Evolutionary conservation across 2,113 vertebrate species (phyloP).

Genomic region (Carassius carassius): DNA sequence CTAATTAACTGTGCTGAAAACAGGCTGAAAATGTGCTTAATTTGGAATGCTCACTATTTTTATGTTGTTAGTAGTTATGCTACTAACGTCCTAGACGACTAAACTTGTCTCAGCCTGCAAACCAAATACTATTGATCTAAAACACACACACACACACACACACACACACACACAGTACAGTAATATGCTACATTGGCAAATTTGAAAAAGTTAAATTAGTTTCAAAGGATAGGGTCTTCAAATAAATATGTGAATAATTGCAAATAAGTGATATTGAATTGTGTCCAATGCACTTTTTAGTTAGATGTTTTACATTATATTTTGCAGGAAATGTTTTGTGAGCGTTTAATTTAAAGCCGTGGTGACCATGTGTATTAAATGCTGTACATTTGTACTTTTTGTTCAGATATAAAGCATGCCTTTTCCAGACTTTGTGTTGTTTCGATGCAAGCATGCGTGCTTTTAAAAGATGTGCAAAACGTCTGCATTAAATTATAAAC

Average conservation of each 20-base stretch:
- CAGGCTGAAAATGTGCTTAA: neutral
- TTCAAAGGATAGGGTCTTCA: slow-evolving; percentile 62
- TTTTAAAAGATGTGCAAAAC: slow-evolving; percentile 85
- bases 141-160: slow-evolving; percentile 48
- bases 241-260: slow-evolving; percentile 84
- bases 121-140: slow-evolving; percentile 73
- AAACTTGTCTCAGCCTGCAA: slow-evolving; percentile 56
- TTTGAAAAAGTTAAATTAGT: slow-evolving; percentile 62
- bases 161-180: slow-evolving; percentile 47
- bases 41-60: slow-evolving; percentile 5
- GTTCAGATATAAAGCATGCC: slow-evolving; percentile 85
- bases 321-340: slow-evolving; percentile 91
- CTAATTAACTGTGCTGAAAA: neutral
- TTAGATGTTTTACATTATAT: slow-evolving; percentile 86
- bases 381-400: slow-evolving; percentile 79
- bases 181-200: slow-evolving; percentile 62
- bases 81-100: slow-evolving; percentile 19
- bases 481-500: slow-evolving; percentile 93
- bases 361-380: slow-evolving; percentile 83
- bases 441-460: slow-evolving; percentile 92
- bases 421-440: slow-evolving; percentile 83
- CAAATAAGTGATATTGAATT: slow-evolving; percentile 87
- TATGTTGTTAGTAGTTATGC: neutral
- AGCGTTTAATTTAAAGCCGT: slow-evolving; percentile 89
- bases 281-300: slow-evolving; percentile 98